Evolutionary conservation across 2,113 vertebrate species (phyloP).

Genomic region (Protobothrops flavoviridis): DNA sequence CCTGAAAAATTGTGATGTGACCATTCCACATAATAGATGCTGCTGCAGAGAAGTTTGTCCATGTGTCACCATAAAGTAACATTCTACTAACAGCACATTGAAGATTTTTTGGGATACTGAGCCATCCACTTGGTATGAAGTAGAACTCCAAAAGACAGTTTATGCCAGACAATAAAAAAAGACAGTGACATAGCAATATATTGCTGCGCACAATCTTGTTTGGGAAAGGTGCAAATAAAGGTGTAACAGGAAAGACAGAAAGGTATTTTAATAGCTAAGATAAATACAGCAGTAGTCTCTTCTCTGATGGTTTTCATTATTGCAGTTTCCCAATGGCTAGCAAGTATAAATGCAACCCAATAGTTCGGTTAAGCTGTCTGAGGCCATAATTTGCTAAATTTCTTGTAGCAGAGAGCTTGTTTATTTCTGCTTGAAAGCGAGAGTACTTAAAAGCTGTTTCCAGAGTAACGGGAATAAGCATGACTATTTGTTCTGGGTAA

Average conservation of each 20-base stretch:
- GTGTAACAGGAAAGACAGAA: background rate
- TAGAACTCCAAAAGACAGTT: background rate
- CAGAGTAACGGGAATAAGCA: slow-evolving; percentile 22
- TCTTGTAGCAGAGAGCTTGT: background rate
- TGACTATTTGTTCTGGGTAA: background rate
- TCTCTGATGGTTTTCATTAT: background rate
- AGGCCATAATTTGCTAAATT: background rate
- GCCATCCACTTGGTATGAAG: background rate
- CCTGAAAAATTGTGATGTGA: background rate
- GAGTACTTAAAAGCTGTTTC: slow-evolving; percentile 13
- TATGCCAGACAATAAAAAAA: background rate
- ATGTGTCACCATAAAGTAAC: background rate
- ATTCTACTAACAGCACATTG: background rate
- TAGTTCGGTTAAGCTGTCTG: background rate
- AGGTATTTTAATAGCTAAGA: background rate
- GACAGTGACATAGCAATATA: background rate
- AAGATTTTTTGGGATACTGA: background rate
- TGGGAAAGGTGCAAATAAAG: background rate
- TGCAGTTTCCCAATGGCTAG: background rate
- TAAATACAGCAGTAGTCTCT: background rate
- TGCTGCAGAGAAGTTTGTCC: background rate
- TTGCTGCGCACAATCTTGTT: background rate
- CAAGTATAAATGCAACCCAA: background rate
- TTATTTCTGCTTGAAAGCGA: background rate
- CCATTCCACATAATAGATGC: background rate